Percentiles rank a stretch among this genome's conserved stretches.
Conservation (phyloP, 2,113 vertebrate species). For the Erythrolamprus reginae region DNA sequence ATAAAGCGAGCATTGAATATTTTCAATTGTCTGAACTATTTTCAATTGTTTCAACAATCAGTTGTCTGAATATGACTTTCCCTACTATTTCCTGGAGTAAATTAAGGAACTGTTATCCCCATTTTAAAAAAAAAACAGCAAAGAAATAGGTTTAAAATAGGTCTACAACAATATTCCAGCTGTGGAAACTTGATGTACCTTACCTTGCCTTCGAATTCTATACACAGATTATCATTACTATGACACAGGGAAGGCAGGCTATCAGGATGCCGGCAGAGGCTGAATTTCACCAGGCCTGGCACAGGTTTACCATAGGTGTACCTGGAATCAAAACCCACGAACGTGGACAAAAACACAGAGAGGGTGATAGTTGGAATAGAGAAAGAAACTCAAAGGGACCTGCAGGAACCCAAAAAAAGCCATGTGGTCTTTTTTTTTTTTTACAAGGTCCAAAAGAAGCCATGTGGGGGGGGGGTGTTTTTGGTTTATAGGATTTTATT, state of each 20-base stretch:
- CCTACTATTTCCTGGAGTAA: not conserved
- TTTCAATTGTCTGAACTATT: not conserved
- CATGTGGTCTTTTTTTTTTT: not conserved
- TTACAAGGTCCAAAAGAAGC: not conserved
- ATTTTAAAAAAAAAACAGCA: not conserved
- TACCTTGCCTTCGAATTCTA: not conserved
- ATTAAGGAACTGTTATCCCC: not conserved
- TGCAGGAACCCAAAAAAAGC: not conserved
- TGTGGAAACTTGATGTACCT: not conserved
- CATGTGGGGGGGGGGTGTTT: too few species aligned
- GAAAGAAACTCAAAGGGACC: not conserved
- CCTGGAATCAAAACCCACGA: not conserved
- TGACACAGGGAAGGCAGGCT: fast-evolving
- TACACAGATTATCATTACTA: not conserved
- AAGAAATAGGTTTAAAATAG: not conserved
- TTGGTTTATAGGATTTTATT: too few species aligned
- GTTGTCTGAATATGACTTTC: not conserved
- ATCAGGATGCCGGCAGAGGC: not conserved
- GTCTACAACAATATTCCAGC: not conserved
- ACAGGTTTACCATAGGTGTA: not conserved
- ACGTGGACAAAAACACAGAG: not conserved
- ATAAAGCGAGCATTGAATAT: not conserved
- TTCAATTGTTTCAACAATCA: not conserved
- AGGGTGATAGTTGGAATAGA: not conserved
- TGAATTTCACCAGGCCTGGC: not conserved